phyloP scores from a whole-genome alignment of 1,140 invertebrate genomes.

The Procambarus clarkii region DNA sequence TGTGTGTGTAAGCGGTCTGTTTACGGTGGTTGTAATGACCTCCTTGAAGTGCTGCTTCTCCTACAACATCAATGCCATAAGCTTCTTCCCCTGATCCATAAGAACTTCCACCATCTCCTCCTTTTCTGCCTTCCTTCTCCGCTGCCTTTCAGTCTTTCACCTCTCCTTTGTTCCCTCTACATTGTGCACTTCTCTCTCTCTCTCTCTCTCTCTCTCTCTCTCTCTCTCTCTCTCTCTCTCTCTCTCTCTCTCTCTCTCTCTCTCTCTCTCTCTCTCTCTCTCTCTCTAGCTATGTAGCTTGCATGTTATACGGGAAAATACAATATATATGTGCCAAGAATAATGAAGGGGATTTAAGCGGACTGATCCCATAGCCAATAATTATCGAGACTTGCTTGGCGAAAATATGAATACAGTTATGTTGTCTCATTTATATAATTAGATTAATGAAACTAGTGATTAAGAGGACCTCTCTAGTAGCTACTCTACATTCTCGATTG shows the following conservation, averaged over 20 bases:
- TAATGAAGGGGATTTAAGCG: too few relatives aligned
- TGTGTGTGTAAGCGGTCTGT: too few relatives aligned
- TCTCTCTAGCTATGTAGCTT: not conserved
- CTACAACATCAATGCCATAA: too few relatives aligned
- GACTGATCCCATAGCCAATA: not conserved
- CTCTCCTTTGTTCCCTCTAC: not conserved
- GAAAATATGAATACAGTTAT: not conserved
- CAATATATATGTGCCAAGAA: too few relatives aligned
- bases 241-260: not conserved
- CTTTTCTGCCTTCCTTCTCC: too few relatives aligned
- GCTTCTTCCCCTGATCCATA: too few relatives aligned
- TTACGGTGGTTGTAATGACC: not conserved
- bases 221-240: slow-evolving; percentile 18
- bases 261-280: not conserved
- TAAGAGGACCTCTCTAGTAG: not conserved
- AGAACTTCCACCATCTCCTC: too few relatives aligned
- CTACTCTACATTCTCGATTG: not conserved
- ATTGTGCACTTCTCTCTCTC: not conserved
- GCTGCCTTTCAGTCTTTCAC: not conserved
- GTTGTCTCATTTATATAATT: not conserved
- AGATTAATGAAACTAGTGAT: not conserved
- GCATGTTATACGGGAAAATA: too few relatives aligned
- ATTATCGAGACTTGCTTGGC: not conserved
- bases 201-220: slow-evolving; percentile 8
- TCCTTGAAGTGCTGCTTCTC: not conserved